Evolutionary conservation across 64 coral and sea anemone genomes (phyloP).

Genomic region (Acropora yongei): DNA sequence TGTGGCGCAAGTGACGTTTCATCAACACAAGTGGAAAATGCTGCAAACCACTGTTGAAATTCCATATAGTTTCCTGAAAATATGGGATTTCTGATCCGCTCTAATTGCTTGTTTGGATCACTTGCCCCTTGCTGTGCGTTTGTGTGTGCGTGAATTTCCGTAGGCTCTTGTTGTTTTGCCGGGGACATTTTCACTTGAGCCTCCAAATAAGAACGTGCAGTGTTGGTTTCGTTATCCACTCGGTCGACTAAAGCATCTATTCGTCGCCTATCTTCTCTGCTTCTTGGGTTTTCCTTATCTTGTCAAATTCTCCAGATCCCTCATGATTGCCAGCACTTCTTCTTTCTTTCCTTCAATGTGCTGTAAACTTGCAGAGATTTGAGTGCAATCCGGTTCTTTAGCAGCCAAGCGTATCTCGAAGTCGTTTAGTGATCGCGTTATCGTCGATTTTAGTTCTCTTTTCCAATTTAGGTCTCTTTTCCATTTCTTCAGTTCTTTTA

Average conservation of each 20-base stretch:
- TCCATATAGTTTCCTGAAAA: conserved; percentile 36
- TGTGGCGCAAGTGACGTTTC: background rate
- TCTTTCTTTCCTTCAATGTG: too few species aligned
- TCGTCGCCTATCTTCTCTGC: background rate
- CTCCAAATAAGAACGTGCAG: background rate
- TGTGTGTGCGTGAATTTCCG: background rate
- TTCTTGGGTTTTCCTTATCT: background rate
- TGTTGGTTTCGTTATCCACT: background rate
- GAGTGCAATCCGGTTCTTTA: too few species aligned
- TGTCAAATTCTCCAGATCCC: background rate
- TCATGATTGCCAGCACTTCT: background rate
- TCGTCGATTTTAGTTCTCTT: too few species aligned
- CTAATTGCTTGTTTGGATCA: background rate
- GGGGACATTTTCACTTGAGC: background rate
- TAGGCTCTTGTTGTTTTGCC: background rate
- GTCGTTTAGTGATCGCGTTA: too few species aligned
- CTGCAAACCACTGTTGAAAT: background rate
- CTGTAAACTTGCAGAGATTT: too few species aligned
- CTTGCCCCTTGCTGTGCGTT: background rate
- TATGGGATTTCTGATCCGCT: conserved; percentile 30
- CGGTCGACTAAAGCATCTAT: background rate
- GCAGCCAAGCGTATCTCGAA: too few species aligned
- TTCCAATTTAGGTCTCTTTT: too few species aligned
- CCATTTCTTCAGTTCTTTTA: too few species aligned
- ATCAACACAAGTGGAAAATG: conserved; percentile 53